phyloP scores from a whole-genome alignment of 2,113 vertebrate species.

The Pterocles gutturalis region DNA sequence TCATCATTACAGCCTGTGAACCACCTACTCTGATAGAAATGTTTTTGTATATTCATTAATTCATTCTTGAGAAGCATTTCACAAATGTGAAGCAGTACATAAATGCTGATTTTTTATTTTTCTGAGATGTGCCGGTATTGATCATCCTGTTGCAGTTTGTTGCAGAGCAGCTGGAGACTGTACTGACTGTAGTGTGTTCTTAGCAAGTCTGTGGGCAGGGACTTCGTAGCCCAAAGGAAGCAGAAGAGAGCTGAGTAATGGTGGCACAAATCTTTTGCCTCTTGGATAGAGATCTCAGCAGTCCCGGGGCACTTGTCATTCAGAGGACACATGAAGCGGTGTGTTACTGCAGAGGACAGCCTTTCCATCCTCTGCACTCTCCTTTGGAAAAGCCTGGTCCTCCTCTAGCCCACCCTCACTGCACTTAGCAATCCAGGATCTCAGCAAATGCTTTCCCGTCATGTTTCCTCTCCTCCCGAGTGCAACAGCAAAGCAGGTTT shows the following conservation, averaged over 20 bases:
- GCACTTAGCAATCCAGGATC: background rate
- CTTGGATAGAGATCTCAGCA: background rate
- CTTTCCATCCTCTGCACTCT: background rate
- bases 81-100: background rate
- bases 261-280: background rate
- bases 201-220: background rate
- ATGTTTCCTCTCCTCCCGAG: background rate
- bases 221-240: background rate
- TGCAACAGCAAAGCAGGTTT: background rate
- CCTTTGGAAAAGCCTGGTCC: background rate
- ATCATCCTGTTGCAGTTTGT: background rate
- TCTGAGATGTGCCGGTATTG: background rate
- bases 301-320: background rate
- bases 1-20: background rate
- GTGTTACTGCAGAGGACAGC: background rate
- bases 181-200: background rate
- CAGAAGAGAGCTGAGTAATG: background rate
- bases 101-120: conserved; percentile 3
- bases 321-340: rapidly evolving
- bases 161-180: background rate
- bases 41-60: background rate
- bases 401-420: background rate
- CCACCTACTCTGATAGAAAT: background rate
- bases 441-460: background rate
- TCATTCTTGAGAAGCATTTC: background rate